Percentiles rank a stretch among this genome's conserved stretches.
phyloP scores from a whole-genome alignment of 2,888 invertebrate genomes.

The Psylliodes chrysocephalus region DNA sequence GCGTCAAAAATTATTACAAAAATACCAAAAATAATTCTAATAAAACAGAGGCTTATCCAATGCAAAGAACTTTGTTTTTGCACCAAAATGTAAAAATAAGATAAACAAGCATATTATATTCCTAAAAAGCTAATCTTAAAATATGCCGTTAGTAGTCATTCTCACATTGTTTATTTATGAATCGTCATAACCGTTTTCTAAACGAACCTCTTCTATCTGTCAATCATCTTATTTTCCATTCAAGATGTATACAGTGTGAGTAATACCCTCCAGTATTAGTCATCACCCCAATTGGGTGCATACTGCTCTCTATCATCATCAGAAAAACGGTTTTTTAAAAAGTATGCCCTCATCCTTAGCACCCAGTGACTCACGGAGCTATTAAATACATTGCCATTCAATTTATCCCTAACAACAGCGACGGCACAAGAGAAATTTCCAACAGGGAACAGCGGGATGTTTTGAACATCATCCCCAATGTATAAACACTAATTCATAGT shows the following conservation, averaged over 20 bases:
- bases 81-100: too few relatives aligned
- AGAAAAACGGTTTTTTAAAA: conserved; percentile 38
- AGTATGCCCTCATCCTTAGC: conserved; percentile 38
- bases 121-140: too few relatives aligned
- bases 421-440: not conserved
- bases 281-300: conserved; percentile 36
- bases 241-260: conserved; percentile 28
- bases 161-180: not conserved
- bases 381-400: conserved; percentile 40
- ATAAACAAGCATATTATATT: too few relatives aligned
- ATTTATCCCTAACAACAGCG: conserved; percentile 39
- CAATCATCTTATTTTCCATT: conserved; percentile 28
- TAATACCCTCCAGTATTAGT: conserved; percentile 35
- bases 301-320: conserved; percentile 27
- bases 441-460: too few relatives aligned
- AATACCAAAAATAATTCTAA: too few relatives aligned
- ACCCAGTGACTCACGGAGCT: conserved; percentile 36
- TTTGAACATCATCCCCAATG: too few relatives aligned
- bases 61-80: too few relatives aligned
- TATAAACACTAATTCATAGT: too few relatives aligned
- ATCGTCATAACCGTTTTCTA: not conserved
- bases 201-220: conserved; percentile 7
- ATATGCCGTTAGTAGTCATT: too few relatives aligned
- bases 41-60: too few relatives aligned
- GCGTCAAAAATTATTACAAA: too few relatives aligned